Evolutionary conservation across 2,797 vertebrate genomes (phyloP), one percentile per base, ranked within the genome.

Genomic region (Ptychadena robeensis): DNA sequence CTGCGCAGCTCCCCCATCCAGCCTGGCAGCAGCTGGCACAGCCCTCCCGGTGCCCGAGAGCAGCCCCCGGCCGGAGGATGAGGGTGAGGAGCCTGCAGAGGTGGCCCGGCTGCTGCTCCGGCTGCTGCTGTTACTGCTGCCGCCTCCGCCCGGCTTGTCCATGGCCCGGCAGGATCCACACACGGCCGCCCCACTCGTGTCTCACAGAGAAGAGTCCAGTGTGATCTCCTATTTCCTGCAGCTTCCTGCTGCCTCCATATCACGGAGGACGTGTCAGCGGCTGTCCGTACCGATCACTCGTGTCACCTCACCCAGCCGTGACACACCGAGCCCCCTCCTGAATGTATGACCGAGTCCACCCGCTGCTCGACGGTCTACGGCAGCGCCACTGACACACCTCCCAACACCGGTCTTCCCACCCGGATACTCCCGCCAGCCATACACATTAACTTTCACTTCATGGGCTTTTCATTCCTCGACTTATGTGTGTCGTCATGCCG

Each of bases 71-170:
- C 88, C 80, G 44, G 85, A 74, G 2, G 89, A 89, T 59, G 87
- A 27, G 85, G 89, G 89, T 22, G 93, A 93, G 10, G 92, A 93
- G 11, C 91, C 93, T 9, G 91, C 93, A 76, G 92, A 93, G 32
- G 93, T 89, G 85, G 92, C 92, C 37, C 92, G 91, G 87, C 91
- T 94, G 88, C 91, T 90, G 88, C 92, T 86, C 88, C 90, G 40
- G 76, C 92, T 82, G 68, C 91, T 73, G 76, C 92, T 82, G 76
- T 90, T 87, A 87, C 90, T 91, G 83, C 80, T 74, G 73, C 91
- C 90, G 7, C 88, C 73, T 68, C 87, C 76, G 64, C 87, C 85
- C 81, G 87, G 82, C 86, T 87, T 91, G 87, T 93, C 92, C 92
- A 93, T 92, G 88, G 81, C 82, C 84, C 37, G 82, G 64, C 31